Evolutionary conservation across 2,113 vertebrate species (phyloP), one percentile per base, ranked within the genome.

Genomic region (Ondatra zibethicus): DNA sequence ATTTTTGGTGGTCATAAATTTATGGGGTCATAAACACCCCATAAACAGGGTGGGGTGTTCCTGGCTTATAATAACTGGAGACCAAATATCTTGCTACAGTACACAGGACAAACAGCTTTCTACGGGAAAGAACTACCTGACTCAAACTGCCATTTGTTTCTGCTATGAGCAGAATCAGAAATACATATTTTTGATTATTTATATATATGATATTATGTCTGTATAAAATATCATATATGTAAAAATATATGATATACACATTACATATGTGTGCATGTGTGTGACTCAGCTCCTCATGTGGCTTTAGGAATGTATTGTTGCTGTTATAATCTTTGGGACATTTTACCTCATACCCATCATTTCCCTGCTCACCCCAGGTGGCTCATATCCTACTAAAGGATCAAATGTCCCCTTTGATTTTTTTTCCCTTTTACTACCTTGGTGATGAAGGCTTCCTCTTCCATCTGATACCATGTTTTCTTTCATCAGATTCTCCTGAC

Each of bases 71-170:
- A 11, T 27, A 25, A 4, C 8, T 21, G 21, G 45, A 76, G 42
- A 68, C n/a, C 27, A 89, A 11, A 76, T 29, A 61, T 29, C 36
- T 42, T 65, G 1, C 12, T 85, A 16, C 27, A 86, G 21, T 70
- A 23, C 23, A 16, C 12, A 45, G 17, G 0, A 23, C 2, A 85
- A 1, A 23, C 2, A 88, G 3, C 3, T 1, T 61, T 68, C 1
- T 14, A 31, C 7, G 33, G 21, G 7, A 2, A 63, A 68, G 25
- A 47, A 19, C 27, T 84, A 39, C 50, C 27, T 73, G 47, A 8
- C 17, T 36, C 39, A 14, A 52, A 39, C 5, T 39, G n/a, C 73
- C 36, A 70, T 85, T 92, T 80, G 61, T 89, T 89, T 31, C 55
- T 39, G 14, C 31, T 36, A 70, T 80, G 65, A 52, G 19, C 33